Evolutionary conservation across 2,888 invertebrate species (phyloP), one percentile per base, ranked within the genome.

Genomic region (Idaea aversata): DNA sequence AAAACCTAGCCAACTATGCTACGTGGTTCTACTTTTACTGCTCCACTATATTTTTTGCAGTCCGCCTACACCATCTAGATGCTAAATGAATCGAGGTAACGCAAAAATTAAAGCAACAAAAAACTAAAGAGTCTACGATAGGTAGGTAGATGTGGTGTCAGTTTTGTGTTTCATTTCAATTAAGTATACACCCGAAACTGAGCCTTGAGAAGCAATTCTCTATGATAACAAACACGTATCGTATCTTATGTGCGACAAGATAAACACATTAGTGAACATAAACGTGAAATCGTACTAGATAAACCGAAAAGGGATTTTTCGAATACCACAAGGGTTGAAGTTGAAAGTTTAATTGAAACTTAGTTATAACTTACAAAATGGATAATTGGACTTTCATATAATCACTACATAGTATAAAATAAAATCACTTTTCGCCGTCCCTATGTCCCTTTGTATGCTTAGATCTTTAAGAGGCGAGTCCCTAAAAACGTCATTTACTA

Each of bases 141-240:
- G 59, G 47, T 65, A 63, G 63, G 64, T 66, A 63, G 61, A 69
- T 65, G 47, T 65, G 62, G 62, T 61, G 62, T 63, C 64, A 61
- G 59, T 63, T 59, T 65, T 58, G 34, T 61, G 64, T 64, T 65
- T 64, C 15, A 66, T 64, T 69, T 68, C 63, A 66, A 64, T 70
- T 66, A n/a, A n/a, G n/a, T n/a, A 65, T 35, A 64, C 57, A 47
- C 34, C 57, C 63, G 65, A 67, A 65, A 66, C 68, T 67, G 68
- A 67, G 70, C 70, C 38, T 59, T 66, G 66, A 61, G 65, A 61
- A 65, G 70, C 59, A 57, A 66, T 62, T 66, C 62, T 67, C 15
- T 47, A 47, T 47, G 47, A 13, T 47, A 7, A 47, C 47, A 13
- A 47, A 13, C 10, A 13, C 10, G 47, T 47, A 47, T 47, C 47